A percentile compares a stretch with the other conserved stretches of the same genome.
These are phyloP conservation scores for Pogonophryne albipinna DNA, from an alignment of 2,797 vertebrate genomes.

Conservation along the genomic window DNA sequence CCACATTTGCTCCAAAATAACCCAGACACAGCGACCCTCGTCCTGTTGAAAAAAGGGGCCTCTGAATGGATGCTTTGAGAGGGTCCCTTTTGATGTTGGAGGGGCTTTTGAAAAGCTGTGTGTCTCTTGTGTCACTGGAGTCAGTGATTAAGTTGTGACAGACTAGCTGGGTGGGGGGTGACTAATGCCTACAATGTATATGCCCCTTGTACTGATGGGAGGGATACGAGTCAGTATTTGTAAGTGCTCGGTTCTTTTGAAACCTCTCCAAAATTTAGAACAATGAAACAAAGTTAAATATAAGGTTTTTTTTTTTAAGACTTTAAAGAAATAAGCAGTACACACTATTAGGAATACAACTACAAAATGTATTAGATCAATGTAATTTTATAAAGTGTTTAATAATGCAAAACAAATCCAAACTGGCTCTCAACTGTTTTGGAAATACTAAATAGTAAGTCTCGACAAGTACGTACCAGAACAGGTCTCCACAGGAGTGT, in stretches of 20 bases:
- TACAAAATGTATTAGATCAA: too few species aligned
- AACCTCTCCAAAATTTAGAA: background rate
- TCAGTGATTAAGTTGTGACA: slow-evolving; percentile 73
- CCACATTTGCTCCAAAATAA: slow-evolving; percentile 53
- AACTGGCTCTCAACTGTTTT: too few species aligned
- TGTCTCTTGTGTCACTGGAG: slow-evolving; percentile 63
- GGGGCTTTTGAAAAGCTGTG: slow-evolving; percentile 59
- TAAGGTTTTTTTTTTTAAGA: background rate
- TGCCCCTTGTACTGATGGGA: slow-evolving; percentile 65
- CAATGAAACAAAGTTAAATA: background rate
- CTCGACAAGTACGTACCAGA: too few species aligned
- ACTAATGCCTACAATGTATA: slow-evolving; percentile 67
- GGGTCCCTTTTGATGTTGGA: slow-evolving; percentile 67
- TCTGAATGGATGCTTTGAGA: slow-evolving; percentile 77
- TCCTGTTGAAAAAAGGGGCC: slow-evolving; percentile 27
- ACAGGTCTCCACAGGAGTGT: too few species aligned
- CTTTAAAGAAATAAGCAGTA: too few species aligned
- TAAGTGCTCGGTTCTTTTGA: slow-evolving; percentile 5
- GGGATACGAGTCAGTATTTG: slow-evolving; percentile 33
- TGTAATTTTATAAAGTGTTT: too few species aligned
- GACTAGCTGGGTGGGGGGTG: slow-evolving; percentile 19
- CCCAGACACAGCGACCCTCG: slow-evolving; percentile 37
- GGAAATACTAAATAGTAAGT: too few species aligned
- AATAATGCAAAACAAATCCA: too few species aligned
- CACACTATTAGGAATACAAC: too few species aligned